Percentiles rank a stretch among this genome's conserved stretches.
phyloP scores from a whole-genome alignment of 2,888 invertebrate genomes.

The Dendrolimus houi region DNA sequence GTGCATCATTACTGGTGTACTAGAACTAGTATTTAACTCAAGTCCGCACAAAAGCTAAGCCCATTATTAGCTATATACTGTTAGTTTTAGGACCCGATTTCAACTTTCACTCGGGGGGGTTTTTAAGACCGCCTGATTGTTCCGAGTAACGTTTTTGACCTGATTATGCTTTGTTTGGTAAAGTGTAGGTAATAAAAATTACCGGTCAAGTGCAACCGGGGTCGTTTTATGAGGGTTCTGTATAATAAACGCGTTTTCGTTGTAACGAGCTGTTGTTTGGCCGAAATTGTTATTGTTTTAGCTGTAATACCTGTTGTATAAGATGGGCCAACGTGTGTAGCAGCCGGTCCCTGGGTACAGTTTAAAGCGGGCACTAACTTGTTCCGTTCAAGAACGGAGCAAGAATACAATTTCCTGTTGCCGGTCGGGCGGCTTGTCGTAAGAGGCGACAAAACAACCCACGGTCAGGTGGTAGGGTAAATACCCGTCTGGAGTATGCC shows the following conservation, averaged over 20 bases:
- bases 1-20: too few relatives aligned
- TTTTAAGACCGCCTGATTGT: neutral
- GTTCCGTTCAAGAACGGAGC: neutral
- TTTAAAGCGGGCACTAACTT: too few relatives aligned
- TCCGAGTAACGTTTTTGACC: neutral
- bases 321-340: too few relatives aligned
- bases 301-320: too few relatives aligned
- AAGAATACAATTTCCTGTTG: neutral
- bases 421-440: neutral
- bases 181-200: neutral
- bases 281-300: too few relatives aligned
- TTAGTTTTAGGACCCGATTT: neutral
- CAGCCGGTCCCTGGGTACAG: too few relatives aligned
- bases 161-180: neutral
- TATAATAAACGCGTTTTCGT: neutral
- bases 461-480: too few relatives aligned
- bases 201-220: neutral
- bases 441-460: too few relatives aligned
- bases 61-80: neutral
- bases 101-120: neutral
- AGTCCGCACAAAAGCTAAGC: too few relatives aligned
- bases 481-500: neutral
- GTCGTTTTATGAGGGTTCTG: neutral
- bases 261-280: too few relatives aligned
- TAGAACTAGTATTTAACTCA: too few relatives aligned